Percentiles rank a stretch among this genome's conserved stretches.
These are phyloP conservation scores for Cantharis lateralis DNA, from an alignment of 2,888 invertebrate species.

Conservation along the genomic window DNA sequence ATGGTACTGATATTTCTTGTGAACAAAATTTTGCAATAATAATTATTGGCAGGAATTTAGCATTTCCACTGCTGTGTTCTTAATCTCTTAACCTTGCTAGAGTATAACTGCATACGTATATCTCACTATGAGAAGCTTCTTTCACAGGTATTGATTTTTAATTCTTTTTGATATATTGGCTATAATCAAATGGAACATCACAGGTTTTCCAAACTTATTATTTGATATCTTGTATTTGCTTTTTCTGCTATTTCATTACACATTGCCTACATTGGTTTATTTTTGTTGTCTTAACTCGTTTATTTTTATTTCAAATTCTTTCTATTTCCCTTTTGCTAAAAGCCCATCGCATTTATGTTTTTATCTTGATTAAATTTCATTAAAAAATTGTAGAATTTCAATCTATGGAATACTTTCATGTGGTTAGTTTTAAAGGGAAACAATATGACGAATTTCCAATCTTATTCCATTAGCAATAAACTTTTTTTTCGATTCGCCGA, in stretches of 20 bases:
- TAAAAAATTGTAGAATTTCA: too few relatives aligned
- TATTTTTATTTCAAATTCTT: neutral
- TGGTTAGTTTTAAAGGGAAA: too few relatives aligned
- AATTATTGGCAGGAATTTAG: too few relatives aligned
- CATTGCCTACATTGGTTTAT: neutral
- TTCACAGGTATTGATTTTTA: neutral
- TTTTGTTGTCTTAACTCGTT: neutral
- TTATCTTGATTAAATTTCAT: neutral
- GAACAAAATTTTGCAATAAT: too few relatives aligned
- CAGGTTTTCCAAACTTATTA: neutral
- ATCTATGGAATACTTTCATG: too few relatives aligned
- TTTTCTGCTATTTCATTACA: neutral
- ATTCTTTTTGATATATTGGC: neutral
- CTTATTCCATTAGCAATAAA: too few relatives aligned
- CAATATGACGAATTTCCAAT: too few relatives aligned
- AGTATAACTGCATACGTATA: too few relatives aligned
- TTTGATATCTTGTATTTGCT: neutral
- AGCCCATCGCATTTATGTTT: neutral
- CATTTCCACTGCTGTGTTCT: too few relatives aligned
- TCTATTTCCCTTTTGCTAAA: neutral
- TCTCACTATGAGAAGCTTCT: neutral
- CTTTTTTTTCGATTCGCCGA: neutral
- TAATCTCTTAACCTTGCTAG: too few relatives aligned
- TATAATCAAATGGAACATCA: neutral
- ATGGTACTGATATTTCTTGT: too few relatives aligned